Percentiles rank a stretch among this genome's conserved stretches.
These are phyloP conservation scores for Styela clava DNA, from an alignment of 23 tunicate species.

Conservation along the genomic window DNA sequence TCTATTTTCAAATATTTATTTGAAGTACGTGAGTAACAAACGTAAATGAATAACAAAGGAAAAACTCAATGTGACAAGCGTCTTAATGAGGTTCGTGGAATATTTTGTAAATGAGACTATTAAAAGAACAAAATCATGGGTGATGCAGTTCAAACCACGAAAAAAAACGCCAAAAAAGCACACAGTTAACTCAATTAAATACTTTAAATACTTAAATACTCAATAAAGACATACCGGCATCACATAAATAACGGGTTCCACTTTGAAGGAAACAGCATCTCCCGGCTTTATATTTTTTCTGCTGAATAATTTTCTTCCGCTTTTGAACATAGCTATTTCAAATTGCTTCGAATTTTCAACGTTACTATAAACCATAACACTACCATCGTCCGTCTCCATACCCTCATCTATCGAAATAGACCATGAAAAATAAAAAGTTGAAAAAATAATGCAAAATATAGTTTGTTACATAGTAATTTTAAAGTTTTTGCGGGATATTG, in stretches of 20 bases:
- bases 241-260: constrained; percentile 37
- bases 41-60: not conserved
- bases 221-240: constrained; percentile 27
- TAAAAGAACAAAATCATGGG: not conserved
- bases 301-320: constrained; percentile 53
- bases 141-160: not conserved
- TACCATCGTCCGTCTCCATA: constrained; percentile 85
- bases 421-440: too few species aligned
- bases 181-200: too few species aligned
- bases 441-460: not conserved
- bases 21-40: not conserved
- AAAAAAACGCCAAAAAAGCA: too few species aligned
- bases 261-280: constrained; percentile 33
- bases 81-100: too few species aligned
- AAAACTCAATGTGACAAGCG: too few species aligned
- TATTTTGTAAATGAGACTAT: not conserved
- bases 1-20: too few species aligned
- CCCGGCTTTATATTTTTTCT: constrained; percentile 69
- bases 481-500: not conserved
- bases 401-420: constrained; percentile 62
- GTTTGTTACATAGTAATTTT: not conserved
- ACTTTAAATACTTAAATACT: not conserved
- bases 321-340: constrained; percentile 72
- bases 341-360: constrained; percentile 41
- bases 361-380: constrained; percentile 64